Evolutionary conservation across 2,888 invertebrate species (phyloP).

Genomic region (Cecidostiba fungosa): DNA sequence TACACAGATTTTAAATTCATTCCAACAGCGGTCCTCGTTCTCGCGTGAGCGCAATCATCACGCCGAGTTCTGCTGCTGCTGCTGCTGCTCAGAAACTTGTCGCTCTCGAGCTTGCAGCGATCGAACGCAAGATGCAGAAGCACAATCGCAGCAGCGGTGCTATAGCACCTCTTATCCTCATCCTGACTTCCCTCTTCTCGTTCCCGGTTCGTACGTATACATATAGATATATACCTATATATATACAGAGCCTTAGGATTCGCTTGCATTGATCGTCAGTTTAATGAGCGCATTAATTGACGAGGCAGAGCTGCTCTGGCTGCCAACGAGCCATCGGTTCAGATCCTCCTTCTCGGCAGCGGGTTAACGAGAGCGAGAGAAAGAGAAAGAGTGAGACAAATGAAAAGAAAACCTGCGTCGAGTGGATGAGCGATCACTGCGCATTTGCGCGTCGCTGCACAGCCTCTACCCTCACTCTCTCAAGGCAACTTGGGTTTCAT

Average conservation of each 20-base stretch:
- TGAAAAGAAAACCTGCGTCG: constrained; percentile 16
- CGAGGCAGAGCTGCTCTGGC: neutral
- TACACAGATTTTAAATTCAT: neutral
- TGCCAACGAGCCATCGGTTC: constrained; percentile 8
- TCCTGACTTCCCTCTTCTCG: neutral
- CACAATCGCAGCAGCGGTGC: neutral
- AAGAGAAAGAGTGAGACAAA: constrained; percentile 16
- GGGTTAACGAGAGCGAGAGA: neutral
- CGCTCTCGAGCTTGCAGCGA: neutral
- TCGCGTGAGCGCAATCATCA: neutral
- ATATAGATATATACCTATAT: neutral
- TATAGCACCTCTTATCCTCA: neutral
- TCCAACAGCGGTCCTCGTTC: neutral
- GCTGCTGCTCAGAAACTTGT: neutral
- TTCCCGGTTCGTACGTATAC: neutral
- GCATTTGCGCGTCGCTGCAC: neutral
- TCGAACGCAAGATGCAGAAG: neutral
- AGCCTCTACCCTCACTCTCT: neutral
- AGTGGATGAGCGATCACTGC: constrained; percentile 31
- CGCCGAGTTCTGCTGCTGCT: neutral
- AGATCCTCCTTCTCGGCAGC: neutral
- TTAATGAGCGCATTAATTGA: constrained; percentile 54
- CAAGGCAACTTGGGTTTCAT: neutral
- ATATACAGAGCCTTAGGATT: neutral
- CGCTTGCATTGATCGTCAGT: neutral